A percentile compares a stretch with the other conserved stretches of the same genome.
phyloP scores from a whole-genome alignment of 2,113 vertebrate species.

The Panthera leo region DNA sequence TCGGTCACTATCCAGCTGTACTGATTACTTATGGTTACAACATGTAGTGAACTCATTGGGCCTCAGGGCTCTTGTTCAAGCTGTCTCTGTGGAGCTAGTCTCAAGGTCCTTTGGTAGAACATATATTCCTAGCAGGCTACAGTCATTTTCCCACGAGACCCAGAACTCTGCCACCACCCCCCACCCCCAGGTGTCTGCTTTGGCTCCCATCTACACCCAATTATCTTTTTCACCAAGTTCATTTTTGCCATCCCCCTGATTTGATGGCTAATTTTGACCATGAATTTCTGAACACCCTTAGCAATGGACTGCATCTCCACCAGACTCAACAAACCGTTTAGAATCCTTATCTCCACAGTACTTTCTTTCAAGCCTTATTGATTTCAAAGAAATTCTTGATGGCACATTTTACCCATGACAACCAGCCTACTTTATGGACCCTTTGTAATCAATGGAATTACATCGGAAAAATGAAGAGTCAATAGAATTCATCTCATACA shows the following conservation, averaged over 20 bases:
- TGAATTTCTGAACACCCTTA: not conserved
- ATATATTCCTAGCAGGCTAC: too few species aligned
- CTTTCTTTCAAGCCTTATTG: not conserved
- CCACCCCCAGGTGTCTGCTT: not conserved
- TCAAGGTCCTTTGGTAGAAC: not conserved
- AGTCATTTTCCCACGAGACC: not conserved
- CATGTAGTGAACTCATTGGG: accelerated
- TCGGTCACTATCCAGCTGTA: not conserved
- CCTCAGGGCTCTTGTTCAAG: not conserved
- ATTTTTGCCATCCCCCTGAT: not conserved
- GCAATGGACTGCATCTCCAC: not conserved
- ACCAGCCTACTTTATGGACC: not conserved
- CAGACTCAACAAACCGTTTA: not conserved
- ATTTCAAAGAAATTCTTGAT: not conserved
- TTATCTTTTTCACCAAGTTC: not conserved
- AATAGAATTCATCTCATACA: not conserved
- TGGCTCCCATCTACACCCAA: not conserved
- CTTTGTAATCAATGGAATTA: not conserved
- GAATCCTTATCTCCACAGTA: not conserved
- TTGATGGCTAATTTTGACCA: not conserved
- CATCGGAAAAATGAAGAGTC: not conserved
- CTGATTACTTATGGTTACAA: not conserved
- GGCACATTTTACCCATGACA: not conserved
- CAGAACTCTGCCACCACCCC: not conserved
- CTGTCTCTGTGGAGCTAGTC: not conserved